These are phyloP conservation scores for Macrocentrus cingulum DNA, from an alignment of 1,140 invertebrate genomes.

Conservation along the genomic window DNA sequence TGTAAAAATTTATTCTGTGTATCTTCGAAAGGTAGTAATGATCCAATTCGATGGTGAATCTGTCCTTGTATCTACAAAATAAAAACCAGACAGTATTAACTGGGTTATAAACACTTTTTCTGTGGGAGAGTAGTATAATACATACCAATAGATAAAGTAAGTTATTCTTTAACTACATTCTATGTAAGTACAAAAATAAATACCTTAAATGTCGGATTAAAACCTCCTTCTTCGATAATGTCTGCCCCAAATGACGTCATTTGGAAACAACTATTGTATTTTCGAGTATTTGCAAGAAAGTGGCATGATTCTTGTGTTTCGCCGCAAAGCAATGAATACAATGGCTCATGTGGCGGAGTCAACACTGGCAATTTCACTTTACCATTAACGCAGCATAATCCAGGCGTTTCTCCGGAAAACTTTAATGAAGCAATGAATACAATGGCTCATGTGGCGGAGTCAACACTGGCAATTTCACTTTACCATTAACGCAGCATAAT, in stretches of 20 bases:
- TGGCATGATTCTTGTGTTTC: constrained; percentile 45
- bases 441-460: constrained; percentile 32
- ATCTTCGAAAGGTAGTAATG: constrained; percentile 34
- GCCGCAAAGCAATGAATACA: constrained; percentile 44
- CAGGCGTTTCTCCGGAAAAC: too few species aligned
- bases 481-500: too few species aligned
- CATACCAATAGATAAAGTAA: neutral
- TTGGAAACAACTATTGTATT: too few species aligned
- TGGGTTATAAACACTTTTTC: constrained; percentile 1
- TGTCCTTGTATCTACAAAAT: constrained; percentile 31
- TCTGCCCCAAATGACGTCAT: constrained; percentile 36
- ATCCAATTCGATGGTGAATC: constrained; percentile 42
- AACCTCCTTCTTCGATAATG: constrained; percentile 23
- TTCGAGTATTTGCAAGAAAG: constrained; percentile 36
- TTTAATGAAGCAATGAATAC: constrained; percentile 47
- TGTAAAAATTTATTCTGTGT: constrained; percentile 43
- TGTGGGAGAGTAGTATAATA: neutral
- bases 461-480: constrained; percentile 47
- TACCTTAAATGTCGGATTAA: constrained; percentile 34
- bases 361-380: constrained; percentile 44
- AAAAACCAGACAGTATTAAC: constrained; percentile 5
- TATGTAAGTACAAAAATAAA: constrained; percentile 7
- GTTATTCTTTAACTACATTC: constrained; percentile 14
- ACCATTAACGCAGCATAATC: too few species aligned
- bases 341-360: constrained; percentile 32